A percentile compares a stretch with the other conserved stretches of the same genome.
phyloP scores from a whole-genome alignment of 2,113 vertebrate species.

The human region DNA sequence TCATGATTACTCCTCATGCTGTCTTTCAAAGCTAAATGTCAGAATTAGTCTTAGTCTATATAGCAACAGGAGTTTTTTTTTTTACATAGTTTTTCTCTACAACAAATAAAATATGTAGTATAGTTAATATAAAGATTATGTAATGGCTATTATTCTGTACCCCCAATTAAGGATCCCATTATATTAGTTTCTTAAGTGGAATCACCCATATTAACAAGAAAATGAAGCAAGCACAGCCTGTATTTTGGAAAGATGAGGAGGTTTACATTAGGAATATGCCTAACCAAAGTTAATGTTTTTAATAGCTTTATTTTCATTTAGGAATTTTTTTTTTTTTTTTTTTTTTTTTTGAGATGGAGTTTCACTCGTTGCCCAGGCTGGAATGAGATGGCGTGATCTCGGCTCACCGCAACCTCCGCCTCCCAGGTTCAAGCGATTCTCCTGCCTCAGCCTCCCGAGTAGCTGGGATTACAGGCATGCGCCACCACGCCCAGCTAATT shows the following conservation, averaged over 20 bases:
- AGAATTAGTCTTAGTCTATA: neutral
- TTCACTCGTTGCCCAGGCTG: too few species aligned
- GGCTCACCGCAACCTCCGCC: too few species aligned
- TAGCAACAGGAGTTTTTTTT: neutral
- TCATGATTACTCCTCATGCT: neutral
- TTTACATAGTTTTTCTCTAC: neutral
- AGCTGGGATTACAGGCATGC: too few species aligned
- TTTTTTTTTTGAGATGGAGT: too few species aligned
- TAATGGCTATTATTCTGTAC: neutral
- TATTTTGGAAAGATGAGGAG: neutral
- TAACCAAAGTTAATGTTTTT: neutral
- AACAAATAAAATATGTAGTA: neutral
- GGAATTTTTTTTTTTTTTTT: neutral
- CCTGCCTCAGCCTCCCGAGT: too few species aligned
- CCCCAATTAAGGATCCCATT: neutral
- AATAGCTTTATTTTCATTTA: constrained; percentile 30
- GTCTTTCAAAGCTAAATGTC: neutral
- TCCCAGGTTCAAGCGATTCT: too few species aligned
- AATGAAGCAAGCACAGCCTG: constrained; percentile 5
- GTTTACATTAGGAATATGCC: constrained; percentile 20
- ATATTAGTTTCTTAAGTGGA: constrained; percentile 29
- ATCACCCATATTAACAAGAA: neutral
- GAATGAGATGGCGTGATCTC: too few species aligned
- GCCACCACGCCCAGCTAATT: too few species aligned
- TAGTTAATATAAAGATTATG: neutral